Conservation (phyloP, 2,888 invertebrate species). For the Limnephilus lunatus region DNA sequence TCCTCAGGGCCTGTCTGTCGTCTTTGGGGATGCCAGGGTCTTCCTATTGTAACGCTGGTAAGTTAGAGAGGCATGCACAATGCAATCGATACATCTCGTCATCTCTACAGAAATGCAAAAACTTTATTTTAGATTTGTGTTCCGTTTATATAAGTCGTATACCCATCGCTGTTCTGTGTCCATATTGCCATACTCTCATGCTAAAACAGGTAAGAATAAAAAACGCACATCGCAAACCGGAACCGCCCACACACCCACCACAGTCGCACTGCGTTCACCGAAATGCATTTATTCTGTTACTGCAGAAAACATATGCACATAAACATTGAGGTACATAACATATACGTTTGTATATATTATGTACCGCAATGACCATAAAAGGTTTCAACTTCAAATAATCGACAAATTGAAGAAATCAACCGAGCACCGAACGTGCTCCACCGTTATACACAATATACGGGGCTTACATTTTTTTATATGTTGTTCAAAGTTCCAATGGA, state of each 20-base stretch:
- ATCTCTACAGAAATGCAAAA: neutral
- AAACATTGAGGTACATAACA: too few species aligned
- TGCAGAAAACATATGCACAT: constrained; percentile 5
- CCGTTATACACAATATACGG: neutral
- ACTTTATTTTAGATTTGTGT: neutral
- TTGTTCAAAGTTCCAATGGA: neutral
- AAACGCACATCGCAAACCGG: constrained; percentile 29
- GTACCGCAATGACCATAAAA: neutral
- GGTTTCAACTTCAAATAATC: constrained; percentile 18
- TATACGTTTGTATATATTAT: too few species aligned
- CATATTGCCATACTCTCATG: neutral
- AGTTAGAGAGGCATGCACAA: neutral
- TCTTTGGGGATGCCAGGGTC: too few species aligned
- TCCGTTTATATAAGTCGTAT: neutral
- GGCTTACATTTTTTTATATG: neutral
- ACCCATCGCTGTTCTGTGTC: neutral
- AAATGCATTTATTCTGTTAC: constrained; percentile 30
- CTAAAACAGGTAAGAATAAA: constrained; percentile 32
- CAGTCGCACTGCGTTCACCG: constrained; percentile 27
- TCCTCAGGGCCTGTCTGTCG: too few species aligned
- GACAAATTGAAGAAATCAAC: neutral
- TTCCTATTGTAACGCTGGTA: neutral
- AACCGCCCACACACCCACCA: constrained; percentile 40
- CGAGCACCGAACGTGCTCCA: neutral
- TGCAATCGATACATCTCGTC: neutral